Conservation (phyloP, 2,797 vertebrate species). For the Hyperoplus immaculatus region DNA sequence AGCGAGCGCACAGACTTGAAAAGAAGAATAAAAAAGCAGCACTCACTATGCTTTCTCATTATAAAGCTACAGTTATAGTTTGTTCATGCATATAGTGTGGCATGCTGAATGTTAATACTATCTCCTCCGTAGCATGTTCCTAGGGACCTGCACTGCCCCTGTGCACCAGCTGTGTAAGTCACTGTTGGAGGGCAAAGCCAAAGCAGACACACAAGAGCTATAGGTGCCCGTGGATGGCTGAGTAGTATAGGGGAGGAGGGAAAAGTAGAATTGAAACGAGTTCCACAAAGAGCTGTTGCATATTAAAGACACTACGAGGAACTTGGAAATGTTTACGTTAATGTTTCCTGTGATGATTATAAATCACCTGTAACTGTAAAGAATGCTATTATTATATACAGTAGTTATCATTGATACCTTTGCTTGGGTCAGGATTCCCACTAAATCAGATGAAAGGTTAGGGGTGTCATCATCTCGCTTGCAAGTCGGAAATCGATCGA, state of each 20-base stretch:
- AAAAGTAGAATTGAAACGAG: constrained; percentile 25
- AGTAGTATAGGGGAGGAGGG: constrained; percentile 6
- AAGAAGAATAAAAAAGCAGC: constrained; percentile 27
- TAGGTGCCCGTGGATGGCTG: constrained; percentile 25
- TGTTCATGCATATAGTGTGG: constrained; percentile 4
- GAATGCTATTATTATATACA: no score
- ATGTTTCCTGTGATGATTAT: no score
- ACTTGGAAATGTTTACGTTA: no score
- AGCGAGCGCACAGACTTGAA: constrained; percentile 39
- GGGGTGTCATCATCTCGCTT: no score
- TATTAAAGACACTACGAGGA: neutral
- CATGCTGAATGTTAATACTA: constrained; percentile 33
- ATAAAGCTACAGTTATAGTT: neutral
- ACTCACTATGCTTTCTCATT: constrained; percentile 9
- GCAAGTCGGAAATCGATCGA: no score
- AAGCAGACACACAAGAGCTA: constrained; percentile 25
- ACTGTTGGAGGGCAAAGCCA: constrained; percentile 62
- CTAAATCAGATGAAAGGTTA: no score
- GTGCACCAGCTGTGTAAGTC: constrained; percentile 49
- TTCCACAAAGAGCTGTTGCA: constrained; percentile 31
- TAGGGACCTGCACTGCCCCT: constrained; percentile 43
- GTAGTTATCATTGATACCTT: no score
- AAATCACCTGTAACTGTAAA: no score
- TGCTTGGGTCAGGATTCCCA: no score
- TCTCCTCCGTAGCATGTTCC: constrained; percentile 32